phyloP scores from a whole-genome alignment of 2,113 vertebrate genomes.

The Dolichotis patagonum region DNA sequence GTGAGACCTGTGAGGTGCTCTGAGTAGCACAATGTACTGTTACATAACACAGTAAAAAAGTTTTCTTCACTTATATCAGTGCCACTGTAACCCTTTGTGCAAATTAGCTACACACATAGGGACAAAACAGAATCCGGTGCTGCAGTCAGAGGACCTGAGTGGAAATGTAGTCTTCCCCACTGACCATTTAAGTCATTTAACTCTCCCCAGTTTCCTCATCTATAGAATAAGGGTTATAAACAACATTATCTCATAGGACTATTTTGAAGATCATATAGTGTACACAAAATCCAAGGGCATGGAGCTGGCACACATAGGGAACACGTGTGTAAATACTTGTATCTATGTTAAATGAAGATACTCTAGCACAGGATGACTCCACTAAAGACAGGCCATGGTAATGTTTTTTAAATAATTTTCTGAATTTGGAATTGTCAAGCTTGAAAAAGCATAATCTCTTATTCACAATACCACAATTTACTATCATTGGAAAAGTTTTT shows the following conservation, averaged over 20 bases:
- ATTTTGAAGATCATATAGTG: conserved; percentile 3
- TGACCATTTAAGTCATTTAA: not conserved
- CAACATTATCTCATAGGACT: not conserved
- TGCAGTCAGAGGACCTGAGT: not conserved
- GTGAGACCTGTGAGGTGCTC: not conserved
- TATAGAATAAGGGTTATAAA: not conserved
- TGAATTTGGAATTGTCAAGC: conserved; percentile 12
- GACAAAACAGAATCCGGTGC: not conserved
- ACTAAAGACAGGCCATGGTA: not conserved
- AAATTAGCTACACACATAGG: not conserved
- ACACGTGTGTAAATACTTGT: not conserved
- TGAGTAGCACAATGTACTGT: not conserved
- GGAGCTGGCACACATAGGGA: not conserved
- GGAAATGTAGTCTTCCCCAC: not conserved
- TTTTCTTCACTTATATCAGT: not conserved
- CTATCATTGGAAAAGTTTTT: not conserved
- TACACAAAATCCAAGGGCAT: not conserved
- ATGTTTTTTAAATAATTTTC: conserved; percentile 14
- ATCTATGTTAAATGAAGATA: not conserved
- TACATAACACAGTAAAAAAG: not conserved
- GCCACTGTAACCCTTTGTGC: not conserved
- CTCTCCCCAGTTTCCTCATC: not conserved
- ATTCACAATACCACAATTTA: conserved; percentile 27
- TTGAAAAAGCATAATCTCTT: conserved; percentile 41
- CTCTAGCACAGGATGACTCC: not conserved